Percentiles rank a stretch among this genome's conserved stretches.
These are phyloP conservation scores for Barypeithes pellucidus DNA, from an alignment of 2,888 invertebrate genomes.

Conservation along the genomic window DNA sequence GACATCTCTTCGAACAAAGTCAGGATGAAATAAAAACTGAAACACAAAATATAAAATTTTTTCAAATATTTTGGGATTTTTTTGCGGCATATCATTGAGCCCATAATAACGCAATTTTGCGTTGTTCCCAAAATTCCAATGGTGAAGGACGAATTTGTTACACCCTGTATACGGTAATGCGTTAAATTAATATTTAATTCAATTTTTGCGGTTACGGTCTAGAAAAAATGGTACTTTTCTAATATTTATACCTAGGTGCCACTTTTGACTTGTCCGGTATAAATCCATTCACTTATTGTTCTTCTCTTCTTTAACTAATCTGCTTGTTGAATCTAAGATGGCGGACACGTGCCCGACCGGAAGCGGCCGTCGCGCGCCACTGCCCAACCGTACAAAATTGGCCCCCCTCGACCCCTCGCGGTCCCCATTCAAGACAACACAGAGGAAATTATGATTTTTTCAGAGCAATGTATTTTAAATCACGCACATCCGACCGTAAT, in stretches of 20 bases:
- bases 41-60: too few species aligned
- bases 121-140: too few species aligned
- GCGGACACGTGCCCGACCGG: slow-evolving; percentile 56
- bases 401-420: slow-evolving; percentile 41
- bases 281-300: slow-evolving; percentile 33
- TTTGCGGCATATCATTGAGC: too few species aligned
- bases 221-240: too few species aligned
- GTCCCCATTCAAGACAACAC: slow-evolving; percentile 48
- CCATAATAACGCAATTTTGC: too few species aligned
- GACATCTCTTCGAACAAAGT: too few species aligned
- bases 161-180: too few species aligned
- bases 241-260: not conserved
- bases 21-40: too few species aligned
- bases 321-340: slow-evolving; percentile 54
- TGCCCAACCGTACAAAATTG: slow-evolving; percentile 54
- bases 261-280: slow-evolving; percentile 1
- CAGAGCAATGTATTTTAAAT: slow-evolving; percentile 53
- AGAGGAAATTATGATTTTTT: slow-evolving; percentile 55
- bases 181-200: too few species aligned
- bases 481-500: slow-evolving; percentile 54
- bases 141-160: too few species aligned
- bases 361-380: slow-evolving; percentile 50
- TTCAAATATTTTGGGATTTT: too few species aligned
- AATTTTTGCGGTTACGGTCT: too few species aligned
- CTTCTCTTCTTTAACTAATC: slow-evolving; percentile 40